Evolutionary conservation across 1,140 invertebrate species (phyloP).

Genomic region (Yoshiicerus persimilis): DNA sequence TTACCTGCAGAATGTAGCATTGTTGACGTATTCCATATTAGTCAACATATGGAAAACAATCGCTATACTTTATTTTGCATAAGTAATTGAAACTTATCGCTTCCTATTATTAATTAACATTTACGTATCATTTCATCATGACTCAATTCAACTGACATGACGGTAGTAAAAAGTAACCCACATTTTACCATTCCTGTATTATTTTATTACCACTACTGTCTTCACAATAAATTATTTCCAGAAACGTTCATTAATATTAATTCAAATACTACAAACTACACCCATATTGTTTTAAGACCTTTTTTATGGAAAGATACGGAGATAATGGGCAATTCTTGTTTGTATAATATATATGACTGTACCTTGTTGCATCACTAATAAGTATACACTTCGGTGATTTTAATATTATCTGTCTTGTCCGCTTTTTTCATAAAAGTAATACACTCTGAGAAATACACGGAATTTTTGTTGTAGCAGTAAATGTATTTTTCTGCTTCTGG

Average conservation of each 20-base stretch:
- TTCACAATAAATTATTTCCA: background rate
- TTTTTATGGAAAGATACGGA: background rate
- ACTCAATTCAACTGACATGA: too few relatives aligned
- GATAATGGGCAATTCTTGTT: too few relatives aligned
- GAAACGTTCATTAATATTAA: too few relatives aligned
- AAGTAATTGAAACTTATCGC: background rate
- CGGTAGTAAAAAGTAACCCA: background rate
- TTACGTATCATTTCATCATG: too few relatives aligned
- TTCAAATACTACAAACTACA: background rate
- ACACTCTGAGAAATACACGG: background rate
- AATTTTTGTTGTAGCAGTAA: background rate
- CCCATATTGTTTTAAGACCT: background rate
- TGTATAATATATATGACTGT: background rate
- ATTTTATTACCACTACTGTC: background rate
- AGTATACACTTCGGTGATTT: background rate
- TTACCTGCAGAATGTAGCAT: background rate
- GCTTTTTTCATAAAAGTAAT: background rate
- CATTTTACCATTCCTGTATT: background rate
- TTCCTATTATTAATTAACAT: background rate
- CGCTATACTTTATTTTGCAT: background rate
- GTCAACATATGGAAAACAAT: background rate
- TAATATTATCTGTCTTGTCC: background rate
- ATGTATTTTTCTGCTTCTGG: background rate
- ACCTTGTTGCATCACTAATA: background rate
- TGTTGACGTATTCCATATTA: background rate